Evolutionary conservation across 2,888 invertebrate species (phyloP), one percentile per base, ranked within the genome.

Genomic region (Sinelater perroti): DNA sequence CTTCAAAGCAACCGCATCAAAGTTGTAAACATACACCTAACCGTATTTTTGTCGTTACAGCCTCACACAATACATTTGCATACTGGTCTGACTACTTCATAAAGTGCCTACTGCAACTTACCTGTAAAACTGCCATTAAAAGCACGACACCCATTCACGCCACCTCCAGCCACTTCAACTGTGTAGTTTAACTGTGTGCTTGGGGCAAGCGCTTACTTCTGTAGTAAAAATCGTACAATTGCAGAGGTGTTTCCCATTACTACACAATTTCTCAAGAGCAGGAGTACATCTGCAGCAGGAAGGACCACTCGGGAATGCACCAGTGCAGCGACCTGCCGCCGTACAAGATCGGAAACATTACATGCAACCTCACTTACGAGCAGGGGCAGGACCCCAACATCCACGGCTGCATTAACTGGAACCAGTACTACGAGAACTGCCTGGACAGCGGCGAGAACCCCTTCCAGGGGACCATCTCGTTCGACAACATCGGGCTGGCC

Each of bases 401-500:
- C 55, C 72, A 72, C 75, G 90, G 91, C 31, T 99, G 99, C 80
- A 92, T 99, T 69, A 93, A 99, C 81, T 99, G 98, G 98, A 97
- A 99, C 81, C 90, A 93, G 80, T 99, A 99, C 81, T 99, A 98
- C 79, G 95, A 93, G 46, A 89, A 91, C 72, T 99, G 99, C 80
- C 88, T 89, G 61, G 90, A 95, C 63, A 89, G 93, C 67, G 95
- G 93, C 50, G 87, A 90, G 71, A 99, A 99, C 82, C 99, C 99
- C 8, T 99, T 98, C 79, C 95, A 95, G 81, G 98, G 98, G 60
- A 97, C 99, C 55, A 98, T 99, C 74, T 97, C 97, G 30, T 99
- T 99, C 79, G 99, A 99, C 82, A 99, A 99, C 81, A 99, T 99
- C 72, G 99, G 99, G 65, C 88, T 99, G 71, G 99, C 99, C 16